Conservation (phyloP, 2,797 vertebrate genomes). For the Echeneis naucrates region DNA sequence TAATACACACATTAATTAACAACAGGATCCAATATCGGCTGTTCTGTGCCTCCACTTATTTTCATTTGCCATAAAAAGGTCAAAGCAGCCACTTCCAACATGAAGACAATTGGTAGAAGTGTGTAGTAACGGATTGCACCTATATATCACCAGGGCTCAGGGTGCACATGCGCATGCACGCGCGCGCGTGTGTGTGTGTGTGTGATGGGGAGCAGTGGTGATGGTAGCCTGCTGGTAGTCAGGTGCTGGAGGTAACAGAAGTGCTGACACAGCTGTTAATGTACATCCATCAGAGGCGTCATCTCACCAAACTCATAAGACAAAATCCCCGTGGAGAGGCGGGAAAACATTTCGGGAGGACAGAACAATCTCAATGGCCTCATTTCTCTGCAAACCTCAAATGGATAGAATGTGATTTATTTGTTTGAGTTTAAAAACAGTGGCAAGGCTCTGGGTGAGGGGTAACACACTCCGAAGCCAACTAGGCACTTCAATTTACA, state of each 20-base stretch:
- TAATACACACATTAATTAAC: constrained; percentile 86
- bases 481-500: not conserved
- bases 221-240: constrained; percentile 37
- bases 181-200: constrained; percentile 8
- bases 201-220: constrained; percentile 18
- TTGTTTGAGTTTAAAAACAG: not conserved
- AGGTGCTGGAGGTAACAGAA: constrained; percentile 23
- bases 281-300: constrained; percentile 52
- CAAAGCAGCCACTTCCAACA: constrained; percentile 77
- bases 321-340: constrained; percentile 8
- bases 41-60: constrained; percentile 81
- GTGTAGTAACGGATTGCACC: constrained; percentile 72
- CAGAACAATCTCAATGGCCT: constrained; percentile 18
- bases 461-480: not conserved
- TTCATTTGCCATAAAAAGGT: constrained; percentile 83
- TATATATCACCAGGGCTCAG: constrained; percentile 49
- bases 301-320: constrained; percentile 35
- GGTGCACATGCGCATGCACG: constrained; percentile 9
- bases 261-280: constrained; percentile 45
- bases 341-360: constrained; percentile 2
- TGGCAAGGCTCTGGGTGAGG: not conserved
- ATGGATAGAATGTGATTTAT: not conserved
- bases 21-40: constrained; percentile 84
- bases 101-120: constrained; percentile 75
- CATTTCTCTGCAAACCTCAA: constrained; percentile 19